phyloP scores from a whole-genome alignment of 2,888 invertebrate genomes.

The Archips crataeganus region DNA sequence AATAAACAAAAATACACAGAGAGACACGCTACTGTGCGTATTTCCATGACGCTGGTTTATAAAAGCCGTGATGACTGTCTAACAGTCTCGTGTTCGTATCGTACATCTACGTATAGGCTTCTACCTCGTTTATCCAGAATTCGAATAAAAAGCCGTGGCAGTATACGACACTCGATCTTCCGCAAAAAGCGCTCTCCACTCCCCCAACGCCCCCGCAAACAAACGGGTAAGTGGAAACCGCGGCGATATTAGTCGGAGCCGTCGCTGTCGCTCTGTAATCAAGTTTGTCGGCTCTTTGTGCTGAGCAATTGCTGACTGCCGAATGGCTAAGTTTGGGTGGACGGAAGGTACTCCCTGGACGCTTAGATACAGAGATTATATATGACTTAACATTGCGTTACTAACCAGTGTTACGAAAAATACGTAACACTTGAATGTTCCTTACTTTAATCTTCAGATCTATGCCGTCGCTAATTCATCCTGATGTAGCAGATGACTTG shows the following conservation, averaged over 20 bases:
- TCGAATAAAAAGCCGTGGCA: slow-evolving; percentile 6
- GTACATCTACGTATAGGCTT: neutral
- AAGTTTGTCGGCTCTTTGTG: slow-evolving; percentile 39
- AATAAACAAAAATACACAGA: too few relatives aligned
- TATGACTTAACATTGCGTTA: neutral
- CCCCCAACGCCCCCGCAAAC: slow-evolving; percentile 25
- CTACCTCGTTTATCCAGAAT: neutral
- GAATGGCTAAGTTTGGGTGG: slow-evolving; percentile 34
- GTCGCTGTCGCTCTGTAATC: slow-evolving; percentile 30
- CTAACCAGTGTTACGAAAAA: neutral
- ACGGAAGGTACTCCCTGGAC: neutral
- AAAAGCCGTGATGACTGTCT: too few relatives aligned
- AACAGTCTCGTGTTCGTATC: too few relatives aligned
- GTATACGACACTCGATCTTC: slow-evolving; percentile 3
- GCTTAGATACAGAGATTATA: neutral
- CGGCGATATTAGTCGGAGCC: slow-evolving; percentile 36
- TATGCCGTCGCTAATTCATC: too few relatives aligned
- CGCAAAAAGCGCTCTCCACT: slow-evolving; percentile 10
- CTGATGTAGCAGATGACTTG: neutral
- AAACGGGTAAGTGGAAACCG: slow-evolving; percentile 34
- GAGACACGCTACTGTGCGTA: too few relatives aligned
- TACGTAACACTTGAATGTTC: too few relatives aligned
- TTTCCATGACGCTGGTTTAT: too few relatives aligned
- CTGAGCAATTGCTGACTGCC: slow-evolving; percentile 33
- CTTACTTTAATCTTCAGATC: too few relatives aligned